These are phyloP conservation scores for Pristionchus arcanus DNA, from an alignment of 2,888 invertebrate species.

Conservation along the genomic window DNA sequence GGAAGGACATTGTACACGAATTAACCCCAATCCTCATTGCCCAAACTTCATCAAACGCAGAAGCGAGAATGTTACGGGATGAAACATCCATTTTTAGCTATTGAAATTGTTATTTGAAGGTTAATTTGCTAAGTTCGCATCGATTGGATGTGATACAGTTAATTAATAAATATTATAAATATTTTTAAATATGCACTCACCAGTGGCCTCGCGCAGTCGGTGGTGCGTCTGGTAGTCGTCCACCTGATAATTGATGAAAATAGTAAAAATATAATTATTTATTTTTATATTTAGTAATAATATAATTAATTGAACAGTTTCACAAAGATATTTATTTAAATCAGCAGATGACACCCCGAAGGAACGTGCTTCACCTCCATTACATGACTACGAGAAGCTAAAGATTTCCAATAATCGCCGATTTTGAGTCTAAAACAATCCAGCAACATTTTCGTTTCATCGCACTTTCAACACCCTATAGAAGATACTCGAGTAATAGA, in stretches of 20 bases:
- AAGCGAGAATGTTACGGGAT: not conserved
- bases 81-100: not conserved
- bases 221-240: conserved; percentile 98
- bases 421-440: too few relatives aligned
- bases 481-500: too few relatives aligned
- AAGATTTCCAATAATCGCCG: too few relatives aligned
- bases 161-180: not conserved
- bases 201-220: conserved; percentile 93
- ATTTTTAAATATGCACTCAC: conserved; percentile 78
- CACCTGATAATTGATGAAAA: conserved; percentile 84
- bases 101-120: too few relatives aligned
- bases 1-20: too few relatives aligned
- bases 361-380: not conserved
- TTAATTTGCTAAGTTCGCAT: too few relatives aligned
- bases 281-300: too few relatives aligned
- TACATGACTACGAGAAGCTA: not conserved
- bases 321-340: not conserved
- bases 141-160: not conserved
- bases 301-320: not conserved
- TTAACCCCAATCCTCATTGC: not conserved
- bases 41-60: not conserved
- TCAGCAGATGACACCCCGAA: not conserved
- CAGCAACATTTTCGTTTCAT: too few relatives aligned
- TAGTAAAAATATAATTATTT: not conserved
- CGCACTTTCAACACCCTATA: too few relatives aligned